Evolutionary conservation across 2,888 invertebrate genomes (phyloP), one percentile per base, ranked within the genome.

Genomic region (Incurvaria masculella): DNA sequence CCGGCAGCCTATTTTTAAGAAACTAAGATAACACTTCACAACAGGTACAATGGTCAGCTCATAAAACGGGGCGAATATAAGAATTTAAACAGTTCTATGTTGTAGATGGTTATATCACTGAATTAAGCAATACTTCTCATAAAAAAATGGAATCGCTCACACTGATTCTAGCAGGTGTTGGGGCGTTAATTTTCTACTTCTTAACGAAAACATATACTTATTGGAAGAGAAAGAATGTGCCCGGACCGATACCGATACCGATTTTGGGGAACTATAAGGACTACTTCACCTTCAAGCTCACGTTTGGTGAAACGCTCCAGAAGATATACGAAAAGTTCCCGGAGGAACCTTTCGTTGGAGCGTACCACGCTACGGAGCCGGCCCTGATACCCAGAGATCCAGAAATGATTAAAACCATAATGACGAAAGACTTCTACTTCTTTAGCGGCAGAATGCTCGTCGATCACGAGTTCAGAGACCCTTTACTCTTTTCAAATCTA

Each of bases 351-450:
- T 64, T 62, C 45, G 49, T 74, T 2, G 74, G 74, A 1, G 62
- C 63, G 0, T 72, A 59, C 49, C 68, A 60, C 21, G 71, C 70
- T 2, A 68, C 67, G 0, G 66, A 70, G 42, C 72, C 72, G 0
- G 58, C 63, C 0, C 61, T 69, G n/a, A 56, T 72, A 20, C 50
- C 71, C 2, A 60, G 65, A 54, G 68, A 71, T 43, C 70, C 66
- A 2, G 62, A 65, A 2, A 38, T 68, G 2, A 54, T 72, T 18
- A 72, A 69, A 44, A 53, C 62, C 1, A 57, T 72, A 3, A 52
- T 65, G 50, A 62, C 65, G 0, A 69, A 68, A 46, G 69, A 72
- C 45, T 71, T 66, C 53, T 68, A 67, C 48, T 68, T 60, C 58
- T 72, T 71, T 55, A 69, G 57, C 46, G 61, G 66, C 17, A 60